Evolutionary conservation across 2,113 vertebrate genomes (phyloP), one percentile per base, ranked within the genome.

Genomic region (Potamarius usumacintae): DNA sequence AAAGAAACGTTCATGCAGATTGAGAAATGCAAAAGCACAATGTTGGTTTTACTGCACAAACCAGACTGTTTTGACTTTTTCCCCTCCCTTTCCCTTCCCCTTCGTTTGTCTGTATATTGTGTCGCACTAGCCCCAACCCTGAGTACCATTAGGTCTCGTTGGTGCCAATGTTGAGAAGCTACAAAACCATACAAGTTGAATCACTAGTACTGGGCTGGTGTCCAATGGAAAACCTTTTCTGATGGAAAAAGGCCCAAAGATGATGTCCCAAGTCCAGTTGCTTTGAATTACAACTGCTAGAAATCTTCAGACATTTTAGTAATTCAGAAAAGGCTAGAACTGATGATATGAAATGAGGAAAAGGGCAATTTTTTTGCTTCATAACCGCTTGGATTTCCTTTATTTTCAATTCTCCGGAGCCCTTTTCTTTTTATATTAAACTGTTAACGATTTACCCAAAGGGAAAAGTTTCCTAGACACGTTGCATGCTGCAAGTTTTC

Each of bases 381-480:
- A 88, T 22, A 83, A 90, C 87, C 85, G 71, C 89, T 89, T 91
- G 81, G 69, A 86, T 90, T 78, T 69, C 52, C 62, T 90, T 89
- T 55, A 58, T 17, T 85, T 30, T 50, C 50, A 10, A 58, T 55
- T 86, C 82, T 72, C 15, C 50, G 50, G 71, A 74, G 85, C 85
- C 83, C 50, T 78, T 72, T 83, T 67, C 55, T 83, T 82, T 88
- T 50, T 18, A 79, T 76, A 74, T 76, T 79, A 87, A 83, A 86
- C 78, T 86, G 53, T n/a, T 86, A 80, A 90, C 14, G 69, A 67
- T 82, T 77, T 85, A 87, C 72, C 12, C 60, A 30, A 85, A 69
- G 50, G 57, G 86, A 90, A 53, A 90, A 89, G 86, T 89, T 87
- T 93, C 89, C 72, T 86, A 57, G 76, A 90, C 88, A 88, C 86